These are phyloP conservation scores for Moxostoma hubbsi DNA, from an alignment of 2,797 vertebrate species.

Conservation along the genomic window DNA sequence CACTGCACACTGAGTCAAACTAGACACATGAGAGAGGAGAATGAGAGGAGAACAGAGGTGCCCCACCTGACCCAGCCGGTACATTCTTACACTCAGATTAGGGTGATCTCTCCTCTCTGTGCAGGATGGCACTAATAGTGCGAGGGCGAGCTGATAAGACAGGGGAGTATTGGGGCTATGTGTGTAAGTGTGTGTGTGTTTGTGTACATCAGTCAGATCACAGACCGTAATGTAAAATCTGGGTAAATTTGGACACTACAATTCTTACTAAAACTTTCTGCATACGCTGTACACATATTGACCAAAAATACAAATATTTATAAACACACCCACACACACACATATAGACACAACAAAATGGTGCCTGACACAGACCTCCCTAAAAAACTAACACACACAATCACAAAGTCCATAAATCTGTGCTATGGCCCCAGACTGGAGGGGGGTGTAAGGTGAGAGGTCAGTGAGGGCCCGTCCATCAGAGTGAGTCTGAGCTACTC, in stretches of 20 bases:
- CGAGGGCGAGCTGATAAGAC: conserved; percentile 79
- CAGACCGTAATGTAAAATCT: conserved; percentile 60
- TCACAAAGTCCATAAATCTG: conserved; percentile 73
- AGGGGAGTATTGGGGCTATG: conserved; percentile 57
- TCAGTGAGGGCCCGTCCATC: conserved; percentile 72
- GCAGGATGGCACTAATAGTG: conserved; percentile 83
- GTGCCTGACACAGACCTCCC: conserved; percentile 58
- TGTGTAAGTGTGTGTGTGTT: conserved; percentile 42
- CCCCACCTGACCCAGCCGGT: conserved; percentile 77
- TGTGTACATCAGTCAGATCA: conserved; percentile 50
- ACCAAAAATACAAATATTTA: conserved; percentile 47
- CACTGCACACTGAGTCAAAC: conserved; percentile 43
- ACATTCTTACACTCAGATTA: conserved; percentile 82
- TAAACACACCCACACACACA: conserved; percentile 61
- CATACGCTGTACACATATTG: conserved; percentile 67
- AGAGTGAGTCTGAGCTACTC: conserved; percentile 65
- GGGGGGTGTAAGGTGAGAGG: conserved; percentile 66
- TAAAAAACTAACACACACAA: conserved; percentile 21
- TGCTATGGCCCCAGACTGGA: conserved; percentile 50
- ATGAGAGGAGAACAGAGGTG: conserved; percentile 31
- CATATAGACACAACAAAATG: conserved; percentile 48
- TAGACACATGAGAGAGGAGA: conserved; percentile 23
- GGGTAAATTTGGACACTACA: background rate
- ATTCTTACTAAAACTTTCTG: conserved; percentile 25
- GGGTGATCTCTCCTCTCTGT: conserved; percentile 75